These are phyloP conservation scores for Carpatolechia fugitivella DNA, from an alignment of 2,888 invertebrate species.

Conservation along the genomic window DNA sequence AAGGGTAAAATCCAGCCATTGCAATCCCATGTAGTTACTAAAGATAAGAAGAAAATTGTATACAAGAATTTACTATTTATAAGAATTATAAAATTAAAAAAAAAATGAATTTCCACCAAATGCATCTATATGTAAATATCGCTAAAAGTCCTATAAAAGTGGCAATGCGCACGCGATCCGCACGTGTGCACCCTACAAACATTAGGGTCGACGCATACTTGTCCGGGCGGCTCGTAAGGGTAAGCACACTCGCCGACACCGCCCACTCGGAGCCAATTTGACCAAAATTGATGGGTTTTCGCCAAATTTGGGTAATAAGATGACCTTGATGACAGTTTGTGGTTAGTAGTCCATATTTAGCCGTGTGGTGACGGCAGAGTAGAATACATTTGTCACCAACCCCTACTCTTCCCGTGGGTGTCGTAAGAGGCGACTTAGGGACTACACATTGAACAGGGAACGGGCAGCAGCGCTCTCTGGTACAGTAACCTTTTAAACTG, in stretches of 20 bases:
- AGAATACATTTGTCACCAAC: no score
- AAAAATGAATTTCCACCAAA: slow-evolving; percentile 15
- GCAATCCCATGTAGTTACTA: no score
- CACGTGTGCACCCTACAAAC: slow-evolving; percentile 51
- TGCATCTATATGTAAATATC: slow-evolving; percentile 22
- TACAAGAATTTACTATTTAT: no score
- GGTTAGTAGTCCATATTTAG: neutral
- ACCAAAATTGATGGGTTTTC: slow-evolving; percentile 36
- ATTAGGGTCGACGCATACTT: slow-evolving; percentile 41
- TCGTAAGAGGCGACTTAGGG: no score
- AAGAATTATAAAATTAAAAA: no score
- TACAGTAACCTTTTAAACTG: no score
- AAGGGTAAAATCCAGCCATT: no score
- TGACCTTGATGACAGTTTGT: slow-evolving; percentile 15
- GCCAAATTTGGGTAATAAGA: slow-evolving; percentile 26
- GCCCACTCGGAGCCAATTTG: slow-evolving; percentile 52
- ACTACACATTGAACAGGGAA: no score
- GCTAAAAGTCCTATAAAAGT: slow-evolving; percentile 51
- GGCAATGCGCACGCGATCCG: slow-evolving; percentile 55
- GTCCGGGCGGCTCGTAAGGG: slow-evolving; percentile 30
- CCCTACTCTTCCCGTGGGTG: no score
- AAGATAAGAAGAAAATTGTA: no score
- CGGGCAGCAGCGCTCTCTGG: no score
- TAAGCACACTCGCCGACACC: slow-evolving; percentile 33
- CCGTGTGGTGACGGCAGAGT: no score